Evolutionary conservation across 1,140 invertebrate species (phyloP).

Genomic region (Drosophila repleta): DNA sequence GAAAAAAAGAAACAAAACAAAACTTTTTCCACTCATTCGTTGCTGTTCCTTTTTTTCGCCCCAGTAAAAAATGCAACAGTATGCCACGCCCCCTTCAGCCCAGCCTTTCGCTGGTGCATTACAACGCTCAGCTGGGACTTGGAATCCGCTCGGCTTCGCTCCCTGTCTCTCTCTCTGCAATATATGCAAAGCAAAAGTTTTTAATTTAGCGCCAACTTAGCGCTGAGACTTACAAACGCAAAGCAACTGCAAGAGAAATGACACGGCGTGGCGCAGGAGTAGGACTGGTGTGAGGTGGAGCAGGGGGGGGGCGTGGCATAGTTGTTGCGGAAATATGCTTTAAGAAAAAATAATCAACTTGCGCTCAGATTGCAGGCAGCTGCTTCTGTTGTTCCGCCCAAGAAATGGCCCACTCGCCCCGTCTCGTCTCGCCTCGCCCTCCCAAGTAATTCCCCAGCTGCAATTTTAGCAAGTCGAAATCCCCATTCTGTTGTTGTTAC

Average conservation of each 20-base stretch:
- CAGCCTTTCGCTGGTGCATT: constrained; percentile 45
- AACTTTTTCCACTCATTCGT: constrained; percentile 42
- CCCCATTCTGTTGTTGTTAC: not conserved
- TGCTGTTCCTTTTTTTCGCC: not conserved
- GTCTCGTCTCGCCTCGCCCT: not conserved
- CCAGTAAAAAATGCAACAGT: constrained; percentile 71
- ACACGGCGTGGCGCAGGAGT: constrained; percentile 9
- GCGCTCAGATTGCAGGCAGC: constrained; percentile 41
- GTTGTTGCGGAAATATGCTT: constrained; percentile 70
- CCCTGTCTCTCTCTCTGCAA: constrained; percentile 56
- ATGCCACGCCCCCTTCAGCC: not conserved
- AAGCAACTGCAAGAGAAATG: constrained; percentile 74
- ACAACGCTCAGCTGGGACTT: constrained; percentile 39
- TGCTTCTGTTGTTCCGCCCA: not conserved
- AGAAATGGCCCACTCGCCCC: constrained; percentile 10
- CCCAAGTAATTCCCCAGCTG: constrained; percentile 39
- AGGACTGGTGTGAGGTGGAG: not conserved
- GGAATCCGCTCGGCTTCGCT: not conserved
- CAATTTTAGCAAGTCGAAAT: constrained; percentile 8
- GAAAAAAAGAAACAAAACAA: constrained; percentile 45
- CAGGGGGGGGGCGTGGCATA: constrained; percentile 1
- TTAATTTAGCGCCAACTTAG: constrained; percentile 82
- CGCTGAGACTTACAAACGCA: constrained; percentile 69
- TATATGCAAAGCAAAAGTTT: constrained; percentile 80
- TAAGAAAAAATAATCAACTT: constrained; percentile 76